Evolutionary conservation across 2,113 vertebrate genomes (phyloP).

Genomic region (Phasianus colchicus): DNA sequence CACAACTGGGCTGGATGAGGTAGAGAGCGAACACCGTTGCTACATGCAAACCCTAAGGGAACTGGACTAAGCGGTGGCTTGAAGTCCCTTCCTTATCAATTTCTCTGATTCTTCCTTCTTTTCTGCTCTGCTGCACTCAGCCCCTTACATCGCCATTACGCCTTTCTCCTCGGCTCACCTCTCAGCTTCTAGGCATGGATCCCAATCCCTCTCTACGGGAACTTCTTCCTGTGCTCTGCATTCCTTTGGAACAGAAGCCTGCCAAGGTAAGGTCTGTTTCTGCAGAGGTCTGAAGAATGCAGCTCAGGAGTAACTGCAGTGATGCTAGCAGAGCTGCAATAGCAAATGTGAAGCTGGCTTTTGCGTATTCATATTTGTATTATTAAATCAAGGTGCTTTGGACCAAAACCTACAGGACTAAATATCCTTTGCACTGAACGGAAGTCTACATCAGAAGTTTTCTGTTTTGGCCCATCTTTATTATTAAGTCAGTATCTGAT

Average conservation of each 20-base stretch:
- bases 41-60: neutral
- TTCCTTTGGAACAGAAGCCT: neutral
- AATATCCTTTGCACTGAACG: neutral
- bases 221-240: neutral
- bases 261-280: neutral
- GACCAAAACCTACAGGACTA: neutral
- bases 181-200: neutral
- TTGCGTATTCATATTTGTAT: neutral
- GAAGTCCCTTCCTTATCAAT: neutral
- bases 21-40: neutral
- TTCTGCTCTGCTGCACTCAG: neutral
- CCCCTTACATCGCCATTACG: neutral
- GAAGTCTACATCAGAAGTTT: neutral
- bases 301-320: neutral
- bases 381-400: constrained; percentile 7
- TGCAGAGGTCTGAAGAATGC: neutral
- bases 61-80: neutral
- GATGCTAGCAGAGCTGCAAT: neutral
- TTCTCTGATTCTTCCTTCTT: neutral
- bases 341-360: neutral
- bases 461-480: neutral
- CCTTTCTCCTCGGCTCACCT: neutral
- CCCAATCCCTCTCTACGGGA: neutral
- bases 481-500: constrained; percentile 1
- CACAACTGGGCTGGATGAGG: neutral